Base-by-base conservation (phyloP, 2,888 invertebrate species). In the Stenchaetothrips biformis region DNA sequence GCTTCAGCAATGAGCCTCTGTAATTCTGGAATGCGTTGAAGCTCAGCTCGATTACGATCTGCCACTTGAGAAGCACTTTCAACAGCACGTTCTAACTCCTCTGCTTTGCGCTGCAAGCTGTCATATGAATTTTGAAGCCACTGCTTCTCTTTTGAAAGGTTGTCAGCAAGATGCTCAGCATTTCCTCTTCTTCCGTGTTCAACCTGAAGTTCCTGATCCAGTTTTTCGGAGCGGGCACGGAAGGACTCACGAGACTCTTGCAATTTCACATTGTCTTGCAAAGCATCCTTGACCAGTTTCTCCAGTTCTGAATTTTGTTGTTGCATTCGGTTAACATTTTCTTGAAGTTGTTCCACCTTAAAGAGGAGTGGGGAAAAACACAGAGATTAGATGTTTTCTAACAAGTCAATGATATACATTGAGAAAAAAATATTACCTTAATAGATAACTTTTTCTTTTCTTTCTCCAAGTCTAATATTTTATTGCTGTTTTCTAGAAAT, bases 401-500 rank as follows among this genome's bases (percentile, higher is more conserved):
- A 11, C 16, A 79, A 53, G 37, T 47, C 47, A 79, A 53, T 80
- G 21, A 47, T n/a, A 48, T 21, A 77, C 37, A 48, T n/a, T 13
- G 37, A 18, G 21, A 48, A 81, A 53, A 48, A 11, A 67, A 80
- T 48, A 18, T 77, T 82, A 86, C 87, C 89, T 95, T 95, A n/a
- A 96, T 87, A 3, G 93, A 90, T 9, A 96, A 87, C 85, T 94
- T 92, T 85, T 96, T 96, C 87, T 96, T 97, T 82, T 96, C 96
- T 85, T 96, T 97, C 86, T 97, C 96, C 80, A 97, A 86, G 84
- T 97, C 96, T 81, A 96, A 88, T 82, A 96, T 90, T 86, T 93
- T 93, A 83, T 92, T 92, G 78, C 93, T 92, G 83, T 92, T 94
- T 86, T 97, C 95, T 83, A 94, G 91, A 84, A 95, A 91, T 2